phyloP scores from a whole-genome alignment of 2,888 invertebrate genomes.

The Lasioglossum morio region DNA sequence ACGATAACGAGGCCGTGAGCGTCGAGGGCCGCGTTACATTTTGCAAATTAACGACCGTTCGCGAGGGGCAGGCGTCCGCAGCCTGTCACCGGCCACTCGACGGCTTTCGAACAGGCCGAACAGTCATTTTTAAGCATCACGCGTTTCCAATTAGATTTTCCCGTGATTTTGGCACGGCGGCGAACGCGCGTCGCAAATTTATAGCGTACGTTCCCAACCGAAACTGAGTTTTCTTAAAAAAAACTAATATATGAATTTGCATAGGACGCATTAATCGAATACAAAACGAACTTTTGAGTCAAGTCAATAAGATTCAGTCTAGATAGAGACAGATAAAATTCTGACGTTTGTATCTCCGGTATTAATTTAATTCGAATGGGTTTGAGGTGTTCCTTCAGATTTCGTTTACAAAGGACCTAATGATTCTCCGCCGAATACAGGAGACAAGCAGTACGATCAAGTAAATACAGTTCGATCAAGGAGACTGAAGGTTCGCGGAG shows the following conservation, averaged over 20 bases:
- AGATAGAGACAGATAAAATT: no score
- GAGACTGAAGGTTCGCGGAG: not conserved
- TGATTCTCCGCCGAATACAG: not conserved
- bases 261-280: not conserved
- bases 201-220: no score
- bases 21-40: slow-evolving; percentile 14
- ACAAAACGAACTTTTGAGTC: no score
- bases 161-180: not conserved
- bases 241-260: no score
- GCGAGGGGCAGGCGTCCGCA: not conserved
- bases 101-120: not conserved
- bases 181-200: no score
- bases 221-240: no score
- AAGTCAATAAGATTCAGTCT: no score
- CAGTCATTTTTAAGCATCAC: not conserved
- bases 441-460: not conserved
- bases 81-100: not conserved
- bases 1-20: slow-evolving; percentile 45
- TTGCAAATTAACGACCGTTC: slow-evolving; percentile 23
- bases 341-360: not conserved
- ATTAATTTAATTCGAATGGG: not conserved
- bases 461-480: not conserved
- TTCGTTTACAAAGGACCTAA: not conserved
- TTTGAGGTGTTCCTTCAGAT: not conserved
- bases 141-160: not conserved